A percentile compares a stretch with the other conserved stretches of the same genome.
Evolutionary conservation across 92 coral and sea anemone genomes (phyloP).

Genomic region (Diadumene lineata): DNA sequence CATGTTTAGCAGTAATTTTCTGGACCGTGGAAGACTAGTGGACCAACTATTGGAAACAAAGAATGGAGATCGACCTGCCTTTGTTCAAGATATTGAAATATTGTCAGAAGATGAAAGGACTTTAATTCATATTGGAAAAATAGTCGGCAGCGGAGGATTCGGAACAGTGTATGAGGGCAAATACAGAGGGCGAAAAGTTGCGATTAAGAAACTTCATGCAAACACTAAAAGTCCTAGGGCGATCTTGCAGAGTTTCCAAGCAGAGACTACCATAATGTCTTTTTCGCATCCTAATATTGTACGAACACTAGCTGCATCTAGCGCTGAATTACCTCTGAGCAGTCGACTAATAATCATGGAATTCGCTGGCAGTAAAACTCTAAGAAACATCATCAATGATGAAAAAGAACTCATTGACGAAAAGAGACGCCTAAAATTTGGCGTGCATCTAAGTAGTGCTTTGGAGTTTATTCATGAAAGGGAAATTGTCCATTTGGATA

Average conservation of each 20-base stretch:
- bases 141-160: conserved; percentile 95
- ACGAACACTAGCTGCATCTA: conserved; percentile 75
- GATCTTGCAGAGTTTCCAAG: conserved; percentile 91
- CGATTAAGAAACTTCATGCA: conserved; percentile 81
- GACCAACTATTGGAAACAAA: conserved; percentile 56
- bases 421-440: conserved; percentile 72
- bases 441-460: conserved; percentile 75
- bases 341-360: conserved; percentile 88
- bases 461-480: conserved; percentile 79
- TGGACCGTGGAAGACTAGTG: conserved; percentile 67
- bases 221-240: conserved; percentile 94
- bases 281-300: conserved; percentile 91
- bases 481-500: conserved; percentile 94
- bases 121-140: conserved; percentile 69
- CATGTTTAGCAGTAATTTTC: conserved; percentile 58
- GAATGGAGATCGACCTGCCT: conserved; percentile 59
- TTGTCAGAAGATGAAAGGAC: conserved; percentile 80
- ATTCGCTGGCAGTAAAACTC: conserved; percentile 85
- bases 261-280: conserved; percentile 82
- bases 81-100: conserved; percentile 79
- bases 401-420: conserved; percentile 76
- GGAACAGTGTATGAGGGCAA: conserved; percentile 87
- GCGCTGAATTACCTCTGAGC: conserved; percentile 60
- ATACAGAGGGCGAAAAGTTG: conserved; percentile 78
- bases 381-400: conserved; percentile 78